These are phyloP conservation scores for Xiphias gladius DNA, from an alignment of 2,113 vertebrate genomes.

Conservation along the genomic window DNA sequence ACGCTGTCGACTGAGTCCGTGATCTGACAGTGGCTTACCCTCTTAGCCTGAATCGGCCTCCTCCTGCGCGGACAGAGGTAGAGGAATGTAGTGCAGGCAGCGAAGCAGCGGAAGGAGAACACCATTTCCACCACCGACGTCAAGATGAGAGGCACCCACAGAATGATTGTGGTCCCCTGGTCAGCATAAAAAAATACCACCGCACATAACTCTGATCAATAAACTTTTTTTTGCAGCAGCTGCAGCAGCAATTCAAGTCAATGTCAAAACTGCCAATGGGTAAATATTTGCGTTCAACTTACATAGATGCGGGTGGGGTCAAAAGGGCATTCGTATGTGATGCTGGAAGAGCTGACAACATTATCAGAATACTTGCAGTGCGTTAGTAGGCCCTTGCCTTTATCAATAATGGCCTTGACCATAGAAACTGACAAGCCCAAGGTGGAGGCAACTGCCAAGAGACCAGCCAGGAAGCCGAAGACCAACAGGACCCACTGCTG, in stretches of 20 bases:
- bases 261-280: background rate
- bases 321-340: slow-evolving; percentile 89
- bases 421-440: slow-evolving; percentile 84
- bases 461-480: slow-evolving; percentile 84
- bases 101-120: slow-evolving; percentile 87
- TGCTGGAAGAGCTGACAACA: slow-evolving; percentile 58
- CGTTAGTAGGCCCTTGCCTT: slow-evolving; percentile 83
- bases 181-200: background rate
- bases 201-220: background rate
- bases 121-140: slow-evolving; percentile 82
- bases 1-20: background rate
- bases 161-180: slow-evolving; percentile 89
- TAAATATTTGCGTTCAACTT: slow-evolving; percentile 72
- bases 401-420: slow-evolving; percentile 82
- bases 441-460: slow-evolving; percentile 84
- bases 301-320: slow-evolving; percentile 92
- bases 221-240: slow-evolving; percentile 7
- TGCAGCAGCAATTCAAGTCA: background rate
- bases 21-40: slow-evolving; percentile 56
- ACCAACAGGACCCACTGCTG: slow-evolving; percentile 88
- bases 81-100: slow-evolving; percentile 82
- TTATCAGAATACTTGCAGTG: slow-evolving; percentile 72
- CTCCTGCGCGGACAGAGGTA: slow-evolving; percentile 82
- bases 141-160: slow-evolving; percentile 89
- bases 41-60: slow-evolving; percentile 29